Evolutionary conservation across 1,140 invertebrate genomes (phyloP).

Genomic region (Aphelenchoides avenae): DNA sequence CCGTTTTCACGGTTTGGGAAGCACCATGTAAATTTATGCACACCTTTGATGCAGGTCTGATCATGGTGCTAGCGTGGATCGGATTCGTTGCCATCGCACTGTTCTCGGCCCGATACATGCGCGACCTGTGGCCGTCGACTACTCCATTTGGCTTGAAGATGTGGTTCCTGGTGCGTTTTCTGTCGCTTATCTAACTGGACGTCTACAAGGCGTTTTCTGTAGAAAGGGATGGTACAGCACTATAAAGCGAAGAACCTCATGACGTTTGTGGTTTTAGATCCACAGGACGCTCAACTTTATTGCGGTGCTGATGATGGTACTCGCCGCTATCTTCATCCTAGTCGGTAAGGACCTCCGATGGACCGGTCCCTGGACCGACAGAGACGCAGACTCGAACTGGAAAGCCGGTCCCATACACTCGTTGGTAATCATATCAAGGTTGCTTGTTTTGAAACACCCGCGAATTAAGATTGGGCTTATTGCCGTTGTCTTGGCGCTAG

Average conservation of each 20-base stretch:
- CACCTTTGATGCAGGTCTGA: conserved; percentile 17
- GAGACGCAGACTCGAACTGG: conserved; percentile 12
- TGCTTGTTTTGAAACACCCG: neutral
- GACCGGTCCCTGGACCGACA: conserved; percentile 37
- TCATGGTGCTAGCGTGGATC: conserved; percentile 41
- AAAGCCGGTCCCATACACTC: conserved; percentile 18
- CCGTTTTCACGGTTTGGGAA: too few relatives aligned
- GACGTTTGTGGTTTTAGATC: conserved; percentile 26
- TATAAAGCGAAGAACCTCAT: neutral
- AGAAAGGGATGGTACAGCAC: neutral
- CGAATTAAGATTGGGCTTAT: conserved; percentile 27
- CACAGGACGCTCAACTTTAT: conserved; percentile 35
- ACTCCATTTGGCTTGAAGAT: conserved; percentile 29
- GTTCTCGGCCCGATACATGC: conserved; percentile 39
- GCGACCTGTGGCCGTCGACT: conserved; percentile 30
- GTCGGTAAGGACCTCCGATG: conserved; percentile 28
- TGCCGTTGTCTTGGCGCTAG: conserved; percentile 29
- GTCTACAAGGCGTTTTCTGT: neutral
- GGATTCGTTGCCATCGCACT: conserved; percentile 23
- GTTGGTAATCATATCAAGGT: conserved; percentile 3
- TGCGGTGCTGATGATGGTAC: conserved; percentile 32
- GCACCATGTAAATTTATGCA: neutral
- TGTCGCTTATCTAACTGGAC: neutral
- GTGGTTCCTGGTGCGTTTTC: conserved; percentile 35
- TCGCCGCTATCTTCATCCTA: conserved; percentile 13